phyloP scores from a whole-genome alignment of 2,888 invertebrate genomes.

The Erebia epiphron region DNA sequence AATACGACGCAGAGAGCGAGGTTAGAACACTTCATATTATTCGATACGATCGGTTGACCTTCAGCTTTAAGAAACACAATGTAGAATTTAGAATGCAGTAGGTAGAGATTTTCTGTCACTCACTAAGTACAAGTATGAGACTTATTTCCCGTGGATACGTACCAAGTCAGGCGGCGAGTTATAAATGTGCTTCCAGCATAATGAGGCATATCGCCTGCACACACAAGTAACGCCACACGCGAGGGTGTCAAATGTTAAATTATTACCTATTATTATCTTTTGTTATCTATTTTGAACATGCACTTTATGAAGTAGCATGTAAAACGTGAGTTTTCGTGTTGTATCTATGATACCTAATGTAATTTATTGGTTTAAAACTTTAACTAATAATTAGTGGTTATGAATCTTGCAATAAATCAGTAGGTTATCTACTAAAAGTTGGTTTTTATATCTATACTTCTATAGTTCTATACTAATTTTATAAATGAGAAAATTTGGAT shows the following conservation, averaged over 20 bases:
- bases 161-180: too few relatives aligned
- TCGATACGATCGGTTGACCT: too few relatives aligned
- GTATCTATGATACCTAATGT: background rate
- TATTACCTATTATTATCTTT: constrained; percentile 5
- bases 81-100: too few relatives aligned
- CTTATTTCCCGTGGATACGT: too few relatives aligned
- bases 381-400: background rate
- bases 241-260: constrained; percentile 9
- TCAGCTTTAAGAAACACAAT: too few relatives aligned
- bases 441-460: constrained; percentile 5
- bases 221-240: constrained; percentile 3
- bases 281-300: background rate
- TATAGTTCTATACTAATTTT: too few relatives aligned
- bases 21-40: too few relatives aligned
- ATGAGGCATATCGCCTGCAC: constrained; percentile 5
- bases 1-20: too few relatives aligned
- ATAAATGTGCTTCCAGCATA: background rate
- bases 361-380: constrained; percentile 3
- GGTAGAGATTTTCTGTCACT: too few relatives aligned
- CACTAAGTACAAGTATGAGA: too few relatives aligned
- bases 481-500: too few relatives aligned
- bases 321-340: background rate
- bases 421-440: background rate
- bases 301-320: background rate
- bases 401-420: background rate